Evolutionary conservation across 1,140 invertebrate genomes (phyloP).

Genomic region (Drosophila bocki): DNA sequence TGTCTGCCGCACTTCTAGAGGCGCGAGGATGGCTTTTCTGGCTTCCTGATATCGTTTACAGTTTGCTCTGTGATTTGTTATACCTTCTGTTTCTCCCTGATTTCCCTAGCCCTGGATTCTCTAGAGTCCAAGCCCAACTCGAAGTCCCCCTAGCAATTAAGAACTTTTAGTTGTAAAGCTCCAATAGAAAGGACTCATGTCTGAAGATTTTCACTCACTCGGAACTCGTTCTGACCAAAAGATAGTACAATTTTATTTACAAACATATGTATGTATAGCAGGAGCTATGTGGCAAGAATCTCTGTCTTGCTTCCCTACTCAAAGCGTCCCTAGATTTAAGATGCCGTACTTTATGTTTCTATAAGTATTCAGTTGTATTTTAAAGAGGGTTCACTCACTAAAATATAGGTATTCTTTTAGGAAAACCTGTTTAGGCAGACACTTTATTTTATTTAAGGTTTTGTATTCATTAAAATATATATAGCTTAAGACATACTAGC

Average conservation of each 20-base stretch:
- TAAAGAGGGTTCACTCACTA: neutral
- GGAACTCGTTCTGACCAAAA: conserved; percentile 5
- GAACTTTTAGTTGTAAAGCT: neutral
- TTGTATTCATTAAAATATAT: neutral
- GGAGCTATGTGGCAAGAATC: neutral
- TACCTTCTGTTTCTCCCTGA: conserved; percentile 54
- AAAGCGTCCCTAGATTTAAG: conserved; percentile 3
- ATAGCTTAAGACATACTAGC: neutral
- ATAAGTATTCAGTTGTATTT: neutral
- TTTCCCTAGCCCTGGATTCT: conserved; percentile 24
- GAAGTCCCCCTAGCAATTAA: conserved; percentile 32
- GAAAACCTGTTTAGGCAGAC: neutral
- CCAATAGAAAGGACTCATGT: neutral
- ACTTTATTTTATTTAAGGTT: neutral
- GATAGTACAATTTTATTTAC: conserved; percentile 11
- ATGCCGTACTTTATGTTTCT: neutral
- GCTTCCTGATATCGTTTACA: conserved; percentile 40
- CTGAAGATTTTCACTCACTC: neutral
- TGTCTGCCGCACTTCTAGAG: conserved; percentile 96
- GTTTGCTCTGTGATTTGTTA: conserved; percentile 61
- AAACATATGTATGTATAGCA: neutral
- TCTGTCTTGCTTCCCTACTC: neutral
- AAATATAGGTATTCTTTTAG: neutral
- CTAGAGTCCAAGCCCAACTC: neutral
- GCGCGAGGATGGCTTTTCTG: conserved; percentile 9